Percentiles rank a stretch among this genome's conserved stretches.
Evolutionary conservation across 2,113 vertebrate genomes (phyloP).

Genomic region (Pangasianodon hypophthalmus): DNA sequence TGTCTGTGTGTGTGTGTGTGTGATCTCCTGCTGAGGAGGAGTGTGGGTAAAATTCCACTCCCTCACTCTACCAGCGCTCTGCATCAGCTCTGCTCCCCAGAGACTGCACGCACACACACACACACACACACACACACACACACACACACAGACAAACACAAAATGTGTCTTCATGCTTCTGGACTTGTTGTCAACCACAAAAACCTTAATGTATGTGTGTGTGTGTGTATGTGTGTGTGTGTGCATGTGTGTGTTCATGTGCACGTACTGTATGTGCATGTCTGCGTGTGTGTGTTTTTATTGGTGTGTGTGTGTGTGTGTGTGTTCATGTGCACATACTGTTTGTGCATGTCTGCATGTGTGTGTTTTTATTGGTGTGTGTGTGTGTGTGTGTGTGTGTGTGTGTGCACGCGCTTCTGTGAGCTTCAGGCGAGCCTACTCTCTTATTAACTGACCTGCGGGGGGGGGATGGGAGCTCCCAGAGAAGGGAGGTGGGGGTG

Average conservation of each 20-base stretch:
- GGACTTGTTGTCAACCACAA: not conserved
- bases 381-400: conserved; percentile 25
- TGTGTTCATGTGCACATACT: conserved; percentile 24
- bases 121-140: conserved; percentile 32
- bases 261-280: conserved; percentile 7
- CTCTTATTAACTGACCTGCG: conserved; percentile 54
- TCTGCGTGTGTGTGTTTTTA: conserved; percentile 36
- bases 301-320: conserved; percentile 15
- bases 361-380: not conserved
- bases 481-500: conserved; percentile 36
- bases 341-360: not conserved
- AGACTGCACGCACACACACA: conserved; percentile 40
- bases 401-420: conserved; percentile 55
- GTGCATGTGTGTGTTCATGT: conserved; percentile 5
- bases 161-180: not conserved
- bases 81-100: conserved; percentile 46
- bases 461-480: conserved; percentile 49
- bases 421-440: conserved; percentile 46
- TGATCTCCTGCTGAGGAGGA: conserved; percentile 49
- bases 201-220: not conserved
- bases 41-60: conserved; percentile 59
- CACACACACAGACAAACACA: not conserved
- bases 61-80: conserved; percentile 42
- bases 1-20: conserved; percentile 43
- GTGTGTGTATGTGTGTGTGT: not conserved